A percentile compares a stretch with the other conserved stretches of the same genome.
Evolutionary conservation across 2,113 vertebrate genomes (phyloP).

Genomic region (Rutilus rutilus): DNA sequence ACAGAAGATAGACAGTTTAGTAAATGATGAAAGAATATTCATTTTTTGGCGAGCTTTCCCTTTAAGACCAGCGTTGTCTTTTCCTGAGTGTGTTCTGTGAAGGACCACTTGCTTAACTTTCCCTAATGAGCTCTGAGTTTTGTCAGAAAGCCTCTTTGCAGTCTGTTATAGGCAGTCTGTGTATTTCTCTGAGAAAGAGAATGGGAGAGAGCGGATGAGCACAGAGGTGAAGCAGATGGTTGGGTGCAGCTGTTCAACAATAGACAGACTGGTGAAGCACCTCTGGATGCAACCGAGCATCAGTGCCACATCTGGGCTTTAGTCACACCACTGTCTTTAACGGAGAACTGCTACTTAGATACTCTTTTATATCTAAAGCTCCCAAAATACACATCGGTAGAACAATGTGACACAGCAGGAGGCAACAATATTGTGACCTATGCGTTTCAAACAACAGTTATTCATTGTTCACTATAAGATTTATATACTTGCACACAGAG

Average conservation of each 20-base stretch:
- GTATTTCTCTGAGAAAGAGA: not conserved
- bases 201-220: conserved; percentile 40
- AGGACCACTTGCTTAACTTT: conserved; percentile 31
- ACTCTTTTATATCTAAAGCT: conserved; percentile 8
- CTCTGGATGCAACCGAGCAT: conserved; percentile 56
- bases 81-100: conserved; percentile 31
- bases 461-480: not conserved
- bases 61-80: conserved; percentile 22
- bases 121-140: conserved; percentile 30
- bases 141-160: conserved; percentile 15
- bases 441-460: not conserved
- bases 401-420: not conserved
- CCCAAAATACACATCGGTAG: conserved; percentile 11
- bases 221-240: conserved; percentile 73
- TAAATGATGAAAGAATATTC: not conserved
- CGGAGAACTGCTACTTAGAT: conserved; percentile 42
- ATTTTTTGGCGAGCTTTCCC: not conserved
- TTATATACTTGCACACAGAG: not conserved
- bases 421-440: not conserved
- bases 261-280: conserved; percentile 64
- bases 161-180: conserved; percentile 9
- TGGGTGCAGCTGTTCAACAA: conserved; percentile 76
- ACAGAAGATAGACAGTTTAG: not conserved
- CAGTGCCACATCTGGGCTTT: conserved; percentile 59
- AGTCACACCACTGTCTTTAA: conserved; percentile 68